These are phyloP conservation scores for Pachydiplax longipennis DNA, from an alignment of 2,888 invertebrate species.

Conservation along the genomic window DNA sequence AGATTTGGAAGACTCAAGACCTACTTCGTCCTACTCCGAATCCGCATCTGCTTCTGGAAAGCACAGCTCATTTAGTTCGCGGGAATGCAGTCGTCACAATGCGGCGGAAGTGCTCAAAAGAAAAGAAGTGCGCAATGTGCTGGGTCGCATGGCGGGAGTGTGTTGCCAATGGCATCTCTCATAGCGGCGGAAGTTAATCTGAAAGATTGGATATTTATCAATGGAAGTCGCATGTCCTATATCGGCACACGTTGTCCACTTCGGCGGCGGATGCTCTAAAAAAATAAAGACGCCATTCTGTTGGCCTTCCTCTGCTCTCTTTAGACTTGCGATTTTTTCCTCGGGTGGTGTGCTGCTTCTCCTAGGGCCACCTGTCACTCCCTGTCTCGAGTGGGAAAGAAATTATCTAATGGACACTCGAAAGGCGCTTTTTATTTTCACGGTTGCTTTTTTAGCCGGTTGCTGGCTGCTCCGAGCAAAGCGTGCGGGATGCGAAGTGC, in stretches of 20 bases:
- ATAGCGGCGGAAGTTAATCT: not conserved
- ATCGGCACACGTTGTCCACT: constrained; percentile 23
- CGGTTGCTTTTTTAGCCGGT: not conserved
- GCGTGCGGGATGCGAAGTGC: not conserved
- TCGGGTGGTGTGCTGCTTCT: not conserved
- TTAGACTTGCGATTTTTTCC: not conserved
- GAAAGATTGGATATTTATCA: not conserved
- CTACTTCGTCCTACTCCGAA: too few relatives aligned
- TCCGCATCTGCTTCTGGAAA: too few relatives aligned
- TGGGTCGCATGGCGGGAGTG: constrained; percentile 17
- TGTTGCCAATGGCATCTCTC: not conserved
- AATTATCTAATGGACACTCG: constrained; percentile 35
- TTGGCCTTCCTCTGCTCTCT: not conserved
- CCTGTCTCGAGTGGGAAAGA: not conserved
- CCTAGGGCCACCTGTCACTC: constrained; percentile 27
- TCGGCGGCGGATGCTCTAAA: not conserved
- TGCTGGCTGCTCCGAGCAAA: not conserved
- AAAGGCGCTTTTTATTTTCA: not conserved
- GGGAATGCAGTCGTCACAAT: too few relatives aligned
- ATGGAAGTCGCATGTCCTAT: constrained; percentile 14
- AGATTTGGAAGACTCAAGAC: too few relatives aligned
- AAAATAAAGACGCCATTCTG: not conserved
- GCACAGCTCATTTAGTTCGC: too few relatives aligned
- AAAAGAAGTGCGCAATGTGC: not conserved
- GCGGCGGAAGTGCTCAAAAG: too few relatives aligned